A percentile compares a stretch with the other conserved stretches of the same genome.
phyloP scores from a whole-genome alignment of 2,797 vertebrate genomes.

The Sebastes matsubarae region DNA sequence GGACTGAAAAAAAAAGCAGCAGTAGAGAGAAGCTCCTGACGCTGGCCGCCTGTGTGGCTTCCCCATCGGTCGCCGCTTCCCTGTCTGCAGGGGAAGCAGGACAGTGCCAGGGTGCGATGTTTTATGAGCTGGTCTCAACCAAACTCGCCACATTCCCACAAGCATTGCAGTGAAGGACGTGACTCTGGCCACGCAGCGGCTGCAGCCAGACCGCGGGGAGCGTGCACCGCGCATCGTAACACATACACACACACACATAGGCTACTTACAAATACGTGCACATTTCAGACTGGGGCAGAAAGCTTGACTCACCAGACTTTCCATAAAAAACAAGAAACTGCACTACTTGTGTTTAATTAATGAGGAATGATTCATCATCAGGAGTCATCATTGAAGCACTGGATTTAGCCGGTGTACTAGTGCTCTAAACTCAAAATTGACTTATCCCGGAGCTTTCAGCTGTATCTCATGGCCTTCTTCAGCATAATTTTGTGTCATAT shows the following conservation, averaged over 20 bases:
- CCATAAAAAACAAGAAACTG: slow-evolving; percentile 3
- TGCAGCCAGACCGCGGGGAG: slow-evolving; percentile 77
- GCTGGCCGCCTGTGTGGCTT: slow-evolving; percentile 83
- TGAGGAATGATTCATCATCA: slow-evolving; percentile 1
- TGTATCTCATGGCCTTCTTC: neutral
- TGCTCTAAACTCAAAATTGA: neutral
- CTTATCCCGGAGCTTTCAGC: neutral
- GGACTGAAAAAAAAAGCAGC: slow-evolving; percentile 42
- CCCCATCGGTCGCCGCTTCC: slow-evolving; percentile 84
- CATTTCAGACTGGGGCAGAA: slow-evolving; percentile 9
- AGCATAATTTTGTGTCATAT: neutral
- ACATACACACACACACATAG: slow-evolving; percentile 19
- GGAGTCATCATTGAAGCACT: neutral
- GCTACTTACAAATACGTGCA: neutral
- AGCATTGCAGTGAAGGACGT: slow-evolving; percentile 88
- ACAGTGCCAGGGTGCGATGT: slow-evolving; percentile 92
- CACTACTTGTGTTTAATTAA: slow-evolving; percentile 16
- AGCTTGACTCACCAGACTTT: slow-evolving; percentile 10
- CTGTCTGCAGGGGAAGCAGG: slow-evolving; percentile 88
- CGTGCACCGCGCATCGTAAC: slow-evolving; percentile 28
- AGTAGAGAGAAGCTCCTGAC: slow-evolving; percentile 67
- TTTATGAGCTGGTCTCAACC: slow-evolving; percentile 90
- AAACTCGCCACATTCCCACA: slow-evolving; percentile 91
- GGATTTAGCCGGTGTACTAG: neutral
- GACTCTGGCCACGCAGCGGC: slow-evolving; percentile 87